These are phyloP conservation scores for Leucosticte australis DNA, from an alignment of 2,113 vertebrate genomes.

Conservation along the genomic window DNA sequence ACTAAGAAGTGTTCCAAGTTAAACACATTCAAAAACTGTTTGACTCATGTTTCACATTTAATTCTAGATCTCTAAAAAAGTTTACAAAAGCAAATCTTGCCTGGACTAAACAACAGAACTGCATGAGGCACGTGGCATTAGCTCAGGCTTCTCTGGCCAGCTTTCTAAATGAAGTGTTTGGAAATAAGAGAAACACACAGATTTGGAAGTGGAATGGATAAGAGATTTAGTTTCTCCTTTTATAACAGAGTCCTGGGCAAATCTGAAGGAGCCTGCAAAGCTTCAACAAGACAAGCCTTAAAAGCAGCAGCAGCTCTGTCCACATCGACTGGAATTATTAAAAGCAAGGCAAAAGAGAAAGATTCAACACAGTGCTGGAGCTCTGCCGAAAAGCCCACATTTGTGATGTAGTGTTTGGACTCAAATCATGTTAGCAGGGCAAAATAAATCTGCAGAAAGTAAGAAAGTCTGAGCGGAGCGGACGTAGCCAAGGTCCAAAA, in stretches of 20 bases:
- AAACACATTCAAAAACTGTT: slow-evolving; percentile 54
- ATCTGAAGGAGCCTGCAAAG: slow-evolving; percentile 46
- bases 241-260: slow-evolving; percentile 34
- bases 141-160: slow-evolving; percentile 45
- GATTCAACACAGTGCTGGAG: slow-evolving; percentile 17
- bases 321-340: slow-evolving; percentile 37
- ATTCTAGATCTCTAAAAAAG: slow-evolving; percentile 48
- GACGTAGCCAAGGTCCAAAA: background rate
- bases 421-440: slow-evolving; percentile 5
- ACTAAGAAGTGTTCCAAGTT: slow-evolving; percentile 28
- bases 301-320: slow-evolving; percentile 57
- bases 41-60: slow-evolving; percentile 58
- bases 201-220: slow-evolving; percentile 50
- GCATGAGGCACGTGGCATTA: slow-evolving; percentile 45
- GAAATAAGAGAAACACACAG: slow-evolving; percentile 59
- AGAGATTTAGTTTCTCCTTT: slow-evolving; percentile 58
- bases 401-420: slow-evolving; percentile 52
- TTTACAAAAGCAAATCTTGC: slow-evolving; percentile 57
- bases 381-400: slow-evolving; percentile 20
- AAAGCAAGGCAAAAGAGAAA: slow-evolving; percentile 47
- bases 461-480: background rate
- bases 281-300: slow-evolving; percentile 45
- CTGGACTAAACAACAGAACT: slow-evolving; percentile 59
- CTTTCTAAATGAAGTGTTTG: slow-evolving; percentile 66
- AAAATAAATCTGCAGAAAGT: slow-evolving; percentile 47